Evolutionary conservation across 2,888 invertebrate genomes (phyloP).

Genomic region (Drosophila rubida): DNA sequence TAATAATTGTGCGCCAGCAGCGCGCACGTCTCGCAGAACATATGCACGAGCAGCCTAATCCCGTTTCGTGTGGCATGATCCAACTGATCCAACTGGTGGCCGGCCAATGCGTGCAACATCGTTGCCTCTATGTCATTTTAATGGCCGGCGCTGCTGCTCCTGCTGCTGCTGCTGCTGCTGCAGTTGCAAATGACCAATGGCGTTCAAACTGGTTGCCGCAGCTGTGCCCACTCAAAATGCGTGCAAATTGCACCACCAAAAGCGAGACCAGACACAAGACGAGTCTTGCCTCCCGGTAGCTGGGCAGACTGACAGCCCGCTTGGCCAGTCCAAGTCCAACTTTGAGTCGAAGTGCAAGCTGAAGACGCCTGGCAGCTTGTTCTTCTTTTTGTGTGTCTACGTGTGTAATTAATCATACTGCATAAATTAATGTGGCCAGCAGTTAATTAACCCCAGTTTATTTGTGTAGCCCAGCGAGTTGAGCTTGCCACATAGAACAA

Average conservation of each 20-base stretch:
- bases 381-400: conserved; percentile 28
- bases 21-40: too few species aligned
- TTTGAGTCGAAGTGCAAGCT: conserved; percentile 24
- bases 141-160: conserved; percentile 72
- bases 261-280: conserved; percentile 16
- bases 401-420: conserved; percentile 79
- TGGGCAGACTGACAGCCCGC: conserved; percentile 59
- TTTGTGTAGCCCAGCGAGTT: conserved; percentile 72
- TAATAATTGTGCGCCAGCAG: conserved; percentile 64
- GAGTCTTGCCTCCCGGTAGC: conserved; percentile 70
- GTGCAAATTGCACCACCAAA: conserved; percentile 66
- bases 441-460: conserved; percentile 83
- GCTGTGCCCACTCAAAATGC: conserved; percentile 70
- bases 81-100: conserved; percentile 40
- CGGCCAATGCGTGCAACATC: conserved; percentile 50
- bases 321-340: conserved; percentile 25
- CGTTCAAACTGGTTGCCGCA: conserved; percentile 73
- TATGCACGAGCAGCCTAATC: not conserved
- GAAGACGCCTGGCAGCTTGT: conserved; percentile 48
- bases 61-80: conserved; percentile 5
- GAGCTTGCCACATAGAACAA: conserved; percentile 11
- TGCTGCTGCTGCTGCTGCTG: conserved; percentile 44
- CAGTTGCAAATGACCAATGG: conserved; percentile 73
- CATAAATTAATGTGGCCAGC: conserved; percentile 83
- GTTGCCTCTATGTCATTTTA: conserved; percentile 75